Base-by-base conservation (phyloP, 2,888 invertebrate genomes). In the Gonocerus acuteangulatus region DNA sequence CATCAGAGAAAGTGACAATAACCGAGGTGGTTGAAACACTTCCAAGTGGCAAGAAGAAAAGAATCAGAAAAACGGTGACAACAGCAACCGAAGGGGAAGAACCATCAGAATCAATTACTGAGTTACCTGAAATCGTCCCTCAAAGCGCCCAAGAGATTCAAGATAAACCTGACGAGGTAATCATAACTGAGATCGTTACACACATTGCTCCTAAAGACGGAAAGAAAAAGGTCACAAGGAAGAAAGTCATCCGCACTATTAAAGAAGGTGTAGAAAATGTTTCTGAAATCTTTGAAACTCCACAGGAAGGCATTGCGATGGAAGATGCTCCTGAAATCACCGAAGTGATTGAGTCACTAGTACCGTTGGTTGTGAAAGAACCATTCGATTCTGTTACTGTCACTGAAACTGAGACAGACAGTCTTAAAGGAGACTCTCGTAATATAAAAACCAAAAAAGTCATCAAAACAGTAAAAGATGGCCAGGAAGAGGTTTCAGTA, bases 201-300 rank as follows among this genome's bases (percentile, higher is more conserved):
- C 18, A 63, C 63, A 42, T 67, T 9, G 62, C 49, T 51, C 70
- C 74, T 68, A 27, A 9, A 9, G 68, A 74, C 52, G 69, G 73
- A 13, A 77, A 75, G 2, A 79, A 74, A 62, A 76, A 77, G 1
- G 72, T 74, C 2, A 74, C 78, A 1, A 80, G 75, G 66, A 71
- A 69, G 62, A 71, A 57, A 65, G 68, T 59, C 69, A 72, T 48
- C 67, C 71, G 61, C 23, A 62, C 67, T 66, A 59, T 68, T 67
- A 61, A 70, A 71, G 57, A 68, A 68, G 58, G 68, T 68, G 16
- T 60, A 18, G 65, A 66, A 47, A 54, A 48, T 16, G 39, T 62
- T 13, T 45, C 59, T 39, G 44, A 44, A 13, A 18, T 52, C 13
- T 56, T 61, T 16, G 70, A 51, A 71, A 67, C 62, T 71, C 70